Conservation (phyloP, 2,888 invertebrate genomes). For the Apotomis turbidana region DNA sequence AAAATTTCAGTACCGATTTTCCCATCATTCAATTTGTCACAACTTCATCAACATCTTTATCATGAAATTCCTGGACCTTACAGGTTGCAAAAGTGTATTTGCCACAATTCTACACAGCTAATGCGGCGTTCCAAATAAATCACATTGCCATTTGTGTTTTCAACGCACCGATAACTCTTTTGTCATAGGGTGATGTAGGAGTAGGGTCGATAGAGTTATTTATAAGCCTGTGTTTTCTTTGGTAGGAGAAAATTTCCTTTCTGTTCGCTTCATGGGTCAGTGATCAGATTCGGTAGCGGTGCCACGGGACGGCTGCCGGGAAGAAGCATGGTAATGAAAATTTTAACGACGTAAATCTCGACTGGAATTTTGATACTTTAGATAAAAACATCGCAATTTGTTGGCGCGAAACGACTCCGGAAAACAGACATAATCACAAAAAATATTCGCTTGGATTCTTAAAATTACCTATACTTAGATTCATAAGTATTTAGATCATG, state of each 20-base stretch:
- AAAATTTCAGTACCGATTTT: no score
- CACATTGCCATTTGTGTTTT: conserved; percentile 83
- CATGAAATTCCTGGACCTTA: neutral
- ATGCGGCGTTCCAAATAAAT: conserved; percentile 75
- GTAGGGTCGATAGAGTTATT: conserved; percentile 81
- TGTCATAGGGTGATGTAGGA: conserved; percentile 83
- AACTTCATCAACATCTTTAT: no score
- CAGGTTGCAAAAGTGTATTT: conserved; percentile 7
- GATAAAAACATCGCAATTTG: no score
- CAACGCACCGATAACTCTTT: conserved; percentile 85
- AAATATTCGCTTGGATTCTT: no score
- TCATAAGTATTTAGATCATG: no score
- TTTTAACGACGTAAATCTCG: conserved; percentile 7
- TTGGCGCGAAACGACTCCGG: no score
- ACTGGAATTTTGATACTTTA: no score
- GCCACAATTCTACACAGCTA: conserved; percentile 54
- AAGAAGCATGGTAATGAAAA: conserved; percentile 53
- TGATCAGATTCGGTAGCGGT: conserved; percentile 75
- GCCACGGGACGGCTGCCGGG: conserved; percentile 51
- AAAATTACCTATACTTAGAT: no score
- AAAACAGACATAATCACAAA: no score
- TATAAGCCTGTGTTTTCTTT: conserved; percentile 82
- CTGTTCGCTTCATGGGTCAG: conserved; percentile 83
- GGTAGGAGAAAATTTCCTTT: conserved; percentile 82
- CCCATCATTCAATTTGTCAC: no score